A percentile compares a stretch with the other conserved stretches of the same genome.
Conservation (phyloP, 1,140 invertebrate genomes). For the Kradibia gibbosae region DNA sequence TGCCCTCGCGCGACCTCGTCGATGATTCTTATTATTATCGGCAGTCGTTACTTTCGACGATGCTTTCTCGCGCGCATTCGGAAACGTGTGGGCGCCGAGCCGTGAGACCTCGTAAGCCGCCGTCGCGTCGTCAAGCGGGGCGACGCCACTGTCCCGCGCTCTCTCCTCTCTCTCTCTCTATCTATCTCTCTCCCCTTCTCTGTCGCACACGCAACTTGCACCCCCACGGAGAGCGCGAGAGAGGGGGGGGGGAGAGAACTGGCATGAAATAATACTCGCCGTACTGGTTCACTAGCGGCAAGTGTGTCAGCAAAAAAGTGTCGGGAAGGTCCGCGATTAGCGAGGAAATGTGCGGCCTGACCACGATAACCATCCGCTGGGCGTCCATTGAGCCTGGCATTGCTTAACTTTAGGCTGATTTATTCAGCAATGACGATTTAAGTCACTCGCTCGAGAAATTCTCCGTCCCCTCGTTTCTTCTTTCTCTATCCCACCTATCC, state of each 20-base stretch:
- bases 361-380: no score
- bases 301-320: no score
- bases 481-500: no score
- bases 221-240: not conserved
- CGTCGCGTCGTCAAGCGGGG: slow-evolving; percentile 37
- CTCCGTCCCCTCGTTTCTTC: no score
- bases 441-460: no score
- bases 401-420: no score
- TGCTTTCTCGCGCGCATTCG: not conserved
- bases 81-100: not conserved
- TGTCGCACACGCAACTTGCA: not conserved
- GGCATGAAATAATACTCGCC: no score
- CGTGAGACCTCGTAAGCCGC: not conserved
- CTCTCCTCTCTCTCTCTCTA: not conserved
- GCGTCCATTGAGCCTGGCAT: no score
- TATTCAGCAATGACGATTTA: no score
- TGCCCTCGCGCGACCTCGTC: not conserved
- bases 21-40: slow-evolving; percentile 33
- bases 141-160: slow-evolving; percentile 38
- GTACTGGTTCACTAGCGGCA: no score
- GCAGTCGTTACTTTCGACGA: slow-evolving; percentile 1
- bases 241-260: not conserved
- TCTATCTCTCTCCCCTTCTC: slow-evolving; percentile 1
- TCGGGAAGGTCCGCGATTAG: no score
- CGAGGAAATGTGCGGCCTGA: no score